A percentile compares a stretch with the other conserved stretches of the same genome.
phyloP scores from a whole-genome alignment of 2,113 vertebrate species.

The Coptodon rendalli region DNA sequence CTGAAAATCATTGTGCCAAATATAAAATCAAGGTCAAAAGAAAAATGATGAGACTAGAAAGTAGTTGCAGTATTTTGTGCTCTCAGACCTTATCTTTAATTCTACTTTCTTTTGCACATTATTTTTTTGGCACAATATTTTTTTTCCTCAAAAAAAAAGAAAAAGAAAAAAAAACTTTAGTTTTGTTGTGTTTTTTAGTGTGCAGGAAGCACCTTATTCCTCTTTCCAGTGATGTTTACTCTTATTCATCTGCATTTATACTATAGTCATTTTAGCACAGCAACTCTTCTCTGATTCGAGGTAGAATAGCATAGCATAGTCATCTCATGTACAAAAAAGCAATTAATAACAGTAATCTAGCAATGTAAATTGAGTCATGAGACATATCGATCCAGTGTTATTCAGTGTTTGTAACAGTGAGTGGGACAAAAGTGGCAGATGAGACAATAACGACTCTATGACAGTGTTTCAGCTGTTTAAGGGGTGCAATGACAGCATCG shows the following conservation, averaged over 20 bases:
- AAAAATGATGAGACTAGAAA: neutral
- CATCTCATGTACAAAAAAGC: conserved; percentile 55
- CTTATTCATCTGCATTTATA: conserved; percentile 46
- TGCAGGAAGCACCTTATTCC: conserved; percentile 50
- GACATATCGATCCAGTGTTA: conserved; percentile 32
- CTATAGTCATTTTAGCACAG: conserved; percentile 42
- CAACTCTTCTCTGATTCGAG: conserved; percentile 14
- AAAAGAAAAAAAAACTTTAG: neutral
- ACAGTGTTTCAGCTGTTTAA: neutral
- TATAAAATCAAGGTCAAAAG: neutral
- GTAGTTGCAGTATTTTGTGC: neutral
- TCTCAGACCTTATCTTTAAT: neutral
- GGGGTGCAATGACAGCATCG: neutral
- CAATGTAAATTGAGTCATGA: conserved; percentile 44
- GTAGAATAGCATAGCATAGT: conserved; percentile 26
- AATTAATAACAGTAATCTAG: conserved; percentile 51
- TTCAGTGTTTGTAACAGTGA: conserved; percentile 28
- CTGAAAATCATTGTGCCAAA: conserved; percentile 42
- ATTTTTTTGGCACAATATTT: conserved; percentile 13
- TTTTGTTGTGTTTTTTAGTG: conserved; percentile 27
- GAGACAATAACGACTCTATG: neutral
- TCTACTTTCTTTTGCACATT: neutral
- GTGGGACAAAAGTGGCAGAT: neutral
- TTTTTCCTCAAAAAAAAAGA: neutral
- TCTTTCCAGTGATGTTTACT: conserved; percentile 40